Base-by-base conservation (phyloP, 2,797 vertebrate genomes). In the Semaprochilodus insignis region DNA sequence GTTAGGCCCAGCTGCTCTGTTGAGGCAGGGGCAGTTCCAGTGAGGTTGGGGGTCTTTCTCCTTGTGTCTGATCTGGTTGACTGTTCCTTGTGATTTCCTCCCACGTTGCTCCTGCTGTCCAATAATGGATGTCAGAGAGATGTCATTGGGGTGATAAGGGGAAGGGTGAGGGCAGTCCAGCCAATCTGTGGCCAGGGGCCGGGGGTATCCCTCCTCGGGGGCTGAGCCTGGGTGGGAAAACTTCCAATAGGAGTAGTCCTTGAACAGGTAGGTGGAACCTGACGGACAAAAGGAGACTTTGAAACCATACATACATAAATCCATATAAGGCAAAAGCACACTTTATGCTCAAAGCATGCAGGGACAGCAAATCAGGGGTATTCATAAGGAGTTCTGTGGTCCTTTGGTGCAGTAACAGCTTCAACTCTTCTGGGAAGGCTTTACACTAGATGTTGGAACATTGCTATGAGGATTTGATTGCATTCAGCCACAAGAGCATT, bases 181-280 rank as follows among this genome's bases (percentile, higher is more conserved):
- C 94, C 94, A 95, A 83, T 95, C 94, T 1, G 69, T 83, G 74
- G 92, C 91, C 13, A 91, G 88, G 76, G 93, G 90, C 57, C 91
- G 90, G 44, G 95, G 95, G 86, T 92, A 95, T 51, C 93, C 94
- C 0, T 82, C 80, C 71, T 87, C 90, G 1, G 83, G 90, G 0
- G 85, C n/a, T 1, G 92, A 93, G 65, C 90, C 93, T 54, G 90
- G 92, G 72, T 81, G 88, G 8, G 65, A 34, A 62, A 95, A 94
- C 87, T 93, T 95, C 94, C 95, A 96, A 83, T 95, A 96, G 79
- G 85, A 91, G 10, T 84, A 74, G 55, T 88, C 93, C 86, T 90
- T 94, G 85, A 96, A 95, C 75, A 93, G 87, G 75, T 88, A 92
- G 48, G 92, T 67, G 0, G 91, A 92, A 65, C 94, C 95, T 95